Evolutionary conservation across 2,797 vertebrate genomes (phyloP), one percentile per base, ranked within the genome.

Genomic region (Muscicapa comitata): DNA sequence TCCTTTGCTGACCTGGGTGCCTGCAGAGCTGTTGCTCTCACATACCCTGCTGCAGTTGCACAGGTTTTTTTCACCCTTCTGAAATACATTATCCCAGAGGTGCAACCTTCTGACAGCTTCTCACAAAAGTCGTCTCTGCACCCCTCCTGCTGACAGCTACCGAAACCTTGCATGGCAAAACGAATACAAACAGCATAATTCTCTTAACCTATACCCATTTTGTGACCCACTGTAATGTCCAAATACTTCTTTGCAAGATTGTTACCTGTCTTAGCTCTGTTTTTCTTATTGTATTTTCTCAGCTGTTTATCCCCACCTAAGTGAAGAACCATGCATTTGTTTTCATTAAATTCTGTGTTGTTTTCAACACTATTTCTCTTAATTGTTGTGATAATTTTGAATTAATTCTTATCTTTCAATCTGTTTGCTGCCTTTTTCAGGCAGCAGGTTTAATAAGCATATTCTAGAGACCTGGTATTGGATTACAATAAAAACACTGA

Each of bases 401-500:
- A 95, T 67, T 74, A 74, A 76, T 89, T 89, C 53, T 82, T 89
- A 77, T 94, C 78, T 86, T 95, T 90, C 68, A 83, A 59, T 90
- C 85, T 87, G 45, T 74, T 79, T 82, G 25, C 61, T 90, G 31
- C 45, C 19, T 92, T 45, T 90, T 94, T 77, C 48, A 80, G 42
- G 42, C 42, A 42, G 59, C 50, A 57, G 48, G 45, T 89, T 88
- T 91, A 90, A 90, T 75, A 94, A 91, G 42, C 42, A 54, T 88
- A 67, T 90, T 90, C 61, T 91, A 71, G 81, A 15, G 57, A 65
- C 17, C 20, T 74, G 45, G 35, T 37, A 28, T 67, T 83, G 72
- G 53, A 72, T 77, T 93, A 68, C 47, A 90, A 68, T 58, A 38
- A 91, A 94, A 88, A 74, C 14, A 61, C 2, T 54, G 65, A 65